Evolutionary conservation across 1,140 invertebrate genomes (phyloP), one percentile per base, ranked within the genome.

Genomic region (Platyscapa corneri): DNA sequence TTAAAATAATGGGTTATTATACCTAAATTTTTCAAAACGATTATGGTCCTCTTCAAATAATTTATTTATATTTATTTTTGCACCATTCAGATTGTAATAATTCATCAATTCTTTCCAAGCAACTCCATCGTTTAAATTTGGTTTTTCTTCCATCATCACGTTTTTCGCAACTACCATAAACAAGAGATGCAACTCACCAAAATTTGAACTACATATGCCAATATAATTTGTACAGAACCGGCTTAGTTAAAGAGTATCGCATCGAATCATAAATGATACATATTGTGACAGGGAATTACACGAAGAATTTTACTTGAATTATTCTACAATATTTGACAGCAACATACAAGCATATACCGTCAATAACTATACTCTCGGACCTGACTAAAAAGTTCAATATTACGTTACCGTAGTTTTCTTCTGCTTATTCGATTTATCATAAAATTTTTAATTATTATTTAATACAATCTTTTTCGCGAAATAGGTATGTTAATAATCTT

Each of bases 1-100:
- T 70, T 34, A 87, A 46, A 18, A 74, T 32, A 46, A 88, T 88
- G 88, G 94, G 14, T 30, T 30, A 6, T 42, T 80, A 18, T 83
- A 98, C 97, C 96, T 97, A 92, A 95, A 97, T 91, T 97, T 97
- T 42, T 96, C 93, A 90, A 98, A 98, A 49, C 97, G 94, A 56
- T 96, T 92, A 0, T 95, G 91, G 94, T 98, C 96, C 88, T 95
- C 92, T 86, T 95, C 93, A 88, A 98, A 98, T 76, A 98, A 91
- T 87, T 97, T 93, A 85, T 94, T 94, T 88, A 98, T 97, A 87
- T 97, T 95, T 12, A 98, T 94, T 88, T 96, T 95, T 5, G 94
- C 91, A 18, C 94, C 95, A 89, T 96, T 95, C 18, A 90, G 90
- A 83, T 96, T 92, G 89, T 95, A 97, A 92, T 96, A 96, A 60